Evolutionary conservation across 92 coral and sea anemone genomes (phyloP).

Genomic region (Galaxea fascicularis): DNA sequence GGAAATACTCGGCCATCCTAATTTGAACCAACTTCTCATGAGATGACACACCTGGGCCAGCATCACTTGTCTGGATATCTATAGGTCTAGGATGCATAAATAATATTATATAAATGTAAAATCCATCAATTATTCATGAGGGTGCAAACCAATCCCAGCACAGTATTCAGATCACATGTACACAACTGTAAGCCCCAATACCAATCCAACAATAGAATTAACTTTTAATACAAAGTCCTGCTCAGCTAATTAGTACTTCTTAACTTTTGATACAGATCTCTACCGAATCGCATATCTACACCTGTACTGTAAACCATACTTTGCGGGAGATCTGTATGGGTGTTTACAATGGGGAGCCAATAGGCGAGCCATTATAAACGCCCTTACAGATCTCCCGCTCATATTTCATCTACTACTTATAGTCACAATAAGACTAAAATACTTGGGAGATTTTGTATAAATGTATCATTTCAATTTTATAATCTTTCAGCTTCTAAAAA

Average conservation of each 20-base stretch:
- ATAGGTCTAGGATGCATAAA: conserved; percentile 44
- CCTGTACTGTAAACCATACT: no score
- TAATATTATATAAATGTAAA: neutral
- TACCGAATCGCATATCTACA: no score
- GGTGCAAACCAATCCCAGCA: no score
- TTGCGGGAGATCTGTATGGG: no score
- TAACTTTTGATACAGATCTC: no score
- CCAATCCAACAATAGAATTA: neutral
- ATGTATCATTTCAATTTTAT: conserved; percentile 7
- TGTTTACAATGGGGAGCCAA: no score
- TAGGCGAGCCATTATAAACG: no score
- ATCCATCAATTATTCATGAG: neutral
- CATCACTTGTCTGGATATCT: conserved; percentile 57
- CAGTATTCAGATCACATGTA: no score
- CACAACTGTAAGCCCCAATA: neutral
- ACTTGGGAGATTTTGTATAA: conserved; percentile 7
- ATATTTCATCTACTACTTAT: neutral
- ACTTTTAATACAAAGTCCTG: no score
- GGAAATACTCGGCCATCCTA: conserved; percentile 58
- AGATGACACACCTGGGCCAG: conserved; percentile 63
- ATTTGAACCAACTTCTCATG: conserved; percentile 51
- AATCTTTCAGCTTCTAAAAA: conserved; percentile 13
- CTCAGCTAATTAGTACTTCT: no score
- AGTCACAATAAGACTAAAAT: conserved; percentile 1
- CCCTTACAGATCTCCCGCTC: no score